Conservation (phyloP, 2,113 vertebrate species). For the Acanthochromis polyacanthus region DNA sequence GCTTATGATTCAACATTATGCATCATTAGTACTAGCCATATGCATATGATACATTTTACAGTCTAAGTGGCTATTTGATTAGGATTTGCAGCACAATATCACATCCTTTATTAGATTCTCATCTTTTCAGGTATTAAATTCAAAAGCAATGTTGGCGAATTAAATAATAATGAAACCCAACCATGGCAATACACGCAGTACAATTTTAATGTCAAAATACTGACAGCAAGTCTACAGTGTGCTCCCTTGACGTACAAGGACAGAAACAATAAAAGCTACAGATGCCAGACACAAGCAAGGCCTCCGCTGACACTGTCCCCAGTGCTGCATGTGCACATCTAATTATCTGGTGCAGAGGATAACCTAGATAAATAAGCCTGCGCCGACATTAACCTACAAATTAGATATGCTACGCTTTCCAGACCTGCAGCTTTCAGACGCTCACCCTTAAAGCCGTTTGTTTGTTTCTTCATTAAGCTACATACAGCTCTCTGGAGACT, state of each 20-base stretch:
- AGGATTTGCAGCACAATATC: conserved; percentile 23
- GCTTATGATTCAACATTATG: conserved; percentile 44
- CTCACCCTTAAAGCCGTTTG: conserved; percentile 59
- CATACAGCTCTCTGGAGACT: conserved; percentile 75
- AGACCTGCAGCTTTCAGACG: conserved; percentile 66
- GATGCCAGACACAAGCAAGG: conserved; percentile 45
- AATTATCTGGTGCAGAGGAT: conserved; percentile 66
- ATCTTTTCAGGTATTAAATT: conserved; percentile 28
- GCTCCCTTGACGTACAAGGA: conserved; percentile 24
- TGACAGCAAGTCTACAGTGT: conserved; percentile 3
- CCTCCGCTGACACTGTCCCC: conserved; percentile 54
- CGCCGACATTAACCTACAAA: conserved; percentile 78
- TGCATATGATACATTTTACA: conserved; percentile 31
- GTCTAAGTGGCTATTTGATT: conserved; percentile 42
- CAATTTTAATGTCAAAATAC: conserved; percentile 16
- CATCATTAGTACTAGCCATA: conserved; percentile 50
- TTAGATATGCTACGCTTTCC: conserved; percentile 66
- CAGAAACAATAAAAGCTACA: conserved; percentile 46
- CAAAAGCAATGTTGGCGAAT: conserved; percentile 24
- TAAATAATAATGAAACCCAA: conserved; percentile 40
- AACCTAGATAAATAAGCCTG: conserved; percentile 76
- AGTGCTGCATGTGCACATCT: conserved; percentile 52
- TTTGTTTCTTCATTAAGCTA: conserved; percentile 79
- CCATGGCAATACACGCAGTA: conserved; percentile 1
- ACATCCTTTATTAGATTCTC: conserved; percentile 24